These are phyloP conservation scores for Callyntrura guangdongensis DNA, from an alignment of 2,888 invertebrate genomes.

Conservation along the genomic window DNA sequence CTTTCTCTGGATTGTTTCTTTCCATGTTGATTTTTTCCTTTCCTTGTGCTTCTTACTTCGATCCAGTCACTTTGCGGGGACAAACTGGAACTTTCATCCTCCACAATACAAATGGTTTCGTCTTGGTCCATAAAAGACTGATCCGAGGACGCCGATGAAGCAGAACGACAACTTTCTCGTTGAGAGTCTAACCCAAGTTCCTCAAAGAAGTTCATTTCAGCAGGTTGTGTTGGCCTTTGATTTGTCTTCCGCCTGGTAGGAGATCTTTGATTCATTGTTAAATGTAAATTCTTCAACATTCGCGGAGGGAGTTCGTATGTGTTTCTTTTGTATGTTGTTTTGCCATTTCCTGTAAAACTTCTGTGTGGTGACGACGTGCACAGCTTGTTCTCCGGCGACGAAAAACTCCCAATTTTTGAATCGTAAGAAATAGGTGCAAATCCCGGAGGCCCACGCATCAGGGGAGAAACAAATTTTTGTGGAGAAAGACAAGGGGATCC, in stretches of 20 bases:
- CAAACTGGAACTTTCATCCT: slow-evolving; percentile 31
- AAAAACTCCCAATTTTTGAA: slow-evolving; percentile 23
- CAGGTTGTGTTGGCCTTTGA: not conserved
- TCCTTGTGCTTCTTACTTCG: slow-evolving; percentile 78
- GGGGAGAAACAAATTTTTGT: slow-evolving; percentile 57
- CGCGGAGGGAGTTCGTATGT: slow-evolving; percentile 67
- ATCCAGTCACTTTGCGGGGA: slow-evolving; percentile 75
- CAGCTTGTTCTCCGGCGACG: slow-evolving; percentile 4
- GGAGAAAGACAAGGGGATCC: slow-evolving; percentile 36
- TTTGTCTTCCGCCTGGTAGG: not conserved
- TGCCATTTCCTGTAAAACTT: slow-evolving; percentile 8
- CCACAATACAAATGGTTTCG: slow-evolving; percentile 56
- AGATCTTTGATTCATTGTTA: slow-evolving; percentile 25
- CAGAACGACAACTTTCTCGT: slow-evolving; percentile 59
- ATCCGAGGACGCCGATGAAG: slow-evolving; percentile 65
- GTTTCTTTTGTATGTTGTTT: slow-evolving; percentile 53
- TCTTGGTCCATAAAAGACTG: slow-evolving; percentile 56
- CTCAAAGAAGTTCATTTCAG: slow-evolving; percentile 72
- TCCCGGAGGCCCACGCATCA: slow-evolving; percentile 59
- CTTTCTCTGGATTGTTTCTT: slow-evolving; percentile 36
- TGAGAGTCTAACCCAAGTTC: slow-evolving; percentile 59
- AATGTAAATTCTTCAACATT: slow-evolving; percentile 62
- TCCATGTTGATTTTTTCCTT: slow-evolving; percentile 43
- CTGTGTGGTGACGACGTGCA: slow-evolving; percentile 8
- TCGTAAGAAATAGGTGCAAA: slow-evolving; percentile 49